Evolutionary conservation across 2,113 vertebrate genomes (phyloP).

Genomic region (Zeus faber): DNA sequence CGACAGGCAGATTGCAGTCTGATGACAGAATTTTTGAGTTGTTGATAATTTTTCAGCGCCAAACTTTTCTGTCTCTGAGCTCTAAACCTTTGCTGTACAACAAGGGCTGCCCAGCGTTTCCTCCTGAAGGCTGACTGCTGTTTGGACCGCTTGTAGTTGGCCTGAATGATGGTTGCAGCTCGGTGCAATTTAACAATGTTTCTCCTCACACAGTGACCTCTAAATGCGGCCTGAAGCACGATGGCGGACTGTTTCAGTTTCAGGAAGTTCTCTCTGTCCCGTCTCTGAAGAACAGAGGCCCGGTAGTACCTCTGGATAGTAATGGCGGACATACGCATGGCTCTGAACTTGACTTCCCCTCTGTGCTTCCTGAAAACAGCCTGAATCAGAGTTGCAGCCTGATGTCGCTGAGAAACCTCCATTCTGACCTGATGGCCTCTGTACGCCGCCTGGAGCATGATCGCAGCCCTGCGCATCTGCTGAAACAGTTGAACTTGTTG

Average conservation of each 20-base stretch:
- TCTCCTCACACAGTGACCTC: conserved; percentile 52
- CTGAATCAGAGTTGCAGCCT: conserved; percentile 78
- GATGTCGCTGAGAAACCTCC: conserved; percentile 49
- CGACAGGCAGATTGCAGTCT: conserved; percentile 76
- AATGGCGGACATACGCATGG: conserved; percentile 71
- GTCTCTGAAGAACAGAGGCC: conserved; percentile 52
- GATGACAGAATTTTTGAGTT: conserved; percentile 44
- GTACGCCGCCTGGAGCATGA: conserved; percentile 75
- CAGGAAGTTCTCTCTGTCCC: conserved; percentile 61
- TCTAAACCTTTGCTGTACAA: conserved; percentile 77
- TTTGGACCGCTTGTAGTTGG: conserved; percentile 70
- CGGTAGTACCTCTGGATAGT: conserved; percentile 79
- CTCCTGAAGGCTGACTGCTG: conserved; percentile 63
- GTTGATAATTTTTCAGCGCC: conserved; percentile 47
- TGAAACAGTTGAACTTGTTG: conserved; percentile 62
- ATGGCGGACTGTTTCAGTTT: conserved; percentile 44
- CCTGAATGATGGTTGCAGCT: conserved; percentile 78
- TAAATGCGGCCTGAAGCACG: conserved; percentile 71
- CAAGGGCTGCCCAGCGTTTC: conserved; percentile 54
- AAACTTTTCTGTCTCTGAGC: conserved; percentile 60
- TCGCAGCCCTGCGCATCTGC: conserved; percentile 42
- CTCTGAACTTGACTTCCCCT: conserved; percentile 60
- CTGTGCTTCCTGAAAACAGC: conserved; percentile 74
- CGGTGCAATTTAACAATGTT: conserved; percentile 31
- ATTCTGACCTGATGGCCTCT: conserved; percentile 71